A percentile compares a stretch with the other conserved stretches of the same genome.
Evolutionary conservation across 2,113 vertebrate genomes (phyloP).

Genomic region (Megalops atlanticus): DNA sequence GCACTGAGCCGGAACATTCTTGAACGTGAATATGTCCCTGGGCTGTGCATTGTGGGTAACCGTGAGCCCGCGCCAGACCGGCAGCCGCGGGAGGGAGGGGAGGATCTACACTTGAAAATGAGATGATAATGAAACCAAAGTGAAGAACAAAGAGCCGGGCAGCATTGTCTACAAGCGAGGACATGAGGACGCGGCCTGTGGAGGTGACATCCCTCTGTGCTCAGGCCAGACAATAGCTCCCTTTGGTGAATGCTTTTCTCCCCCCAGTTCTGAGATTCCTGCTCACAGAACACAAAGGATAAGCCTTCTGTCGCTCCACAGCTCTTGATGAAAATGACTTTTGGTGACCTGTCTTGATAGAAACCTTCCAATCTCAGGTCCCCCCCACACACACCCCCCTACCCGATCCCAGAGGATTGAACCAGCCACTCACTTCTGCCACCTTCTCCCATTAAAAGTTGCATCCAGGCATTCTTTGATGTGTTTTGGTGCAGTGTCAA

Average conservation of each 20-base stretch:
- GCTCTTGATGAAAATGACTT: slow-evolving; percentile 25
- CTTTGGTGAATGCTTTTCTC: too few relatives aligned
- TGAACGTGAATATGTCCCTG: not conserved
- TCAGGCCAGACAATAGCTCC: too few relatives aligned
- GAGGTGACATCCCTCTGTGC: too few relatives aligned
- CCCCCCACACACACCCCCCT: not conserved
- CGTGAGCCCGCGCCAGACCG: not conserved
- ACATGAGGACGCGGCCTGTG: too few relatives aligned
- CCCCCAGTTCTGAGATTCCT: slow-evolving; percentile 9
- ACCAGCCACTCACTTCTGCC: not conserved
- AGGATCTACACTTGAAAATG: not conserved
- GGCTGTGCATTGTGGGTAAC: not conserved
- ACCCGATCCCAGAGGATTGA: not conserved
- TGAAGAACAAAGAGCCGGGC: not conserved
- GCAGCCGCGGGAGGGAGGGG: not conserved
- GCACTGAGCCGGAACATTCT: not conserved
- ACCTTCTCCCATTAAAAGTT: slow-evolving; percentile 40
- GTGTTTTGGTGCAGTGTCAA: slow-evolving; percentile 40
- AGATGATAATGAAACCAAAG: not conserved
- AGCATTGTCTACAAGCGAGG: too few relatives aligned
- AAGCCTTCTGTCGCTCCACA: not conserved
- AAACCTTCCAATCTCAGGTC: not conserved
- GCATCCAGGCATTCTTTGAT: slow-evolving; percentile 54
- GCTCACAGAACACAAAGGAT: slow-evolving; percentile 20
- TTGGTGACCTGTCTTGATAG: slow-evolving; percentile 42